Evolutionary conservation across 1,140 invertebrate genomes (phyloP).

Genomic region (Oryctes rhinoceros): DNA sequence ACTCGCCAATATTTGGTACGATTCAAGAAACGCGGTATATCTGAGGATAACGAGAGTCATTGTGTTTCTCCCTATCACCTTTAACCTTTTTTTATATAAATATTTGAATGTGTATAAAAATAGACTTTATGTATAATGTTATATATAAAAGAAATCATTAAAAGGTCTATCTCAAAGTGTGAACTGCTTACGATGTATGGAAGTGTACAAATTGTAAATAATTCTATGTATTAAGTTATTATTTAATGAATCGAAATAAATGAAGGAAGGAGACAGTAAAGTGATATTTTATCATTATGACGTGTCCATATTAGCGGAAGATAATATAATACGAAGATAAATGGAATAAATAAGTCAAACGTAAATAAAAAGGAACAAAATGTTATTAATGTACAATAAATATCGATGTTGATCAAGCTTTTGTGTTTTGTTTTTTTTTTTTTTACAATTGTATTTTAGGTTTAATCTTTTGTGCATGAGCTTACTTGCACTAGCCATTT

Average conservation of each 20-base stretch:
- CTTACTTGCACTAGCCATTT: too few species aligned
- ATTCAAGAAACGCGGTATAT: neutral
- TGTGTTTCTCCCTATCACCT: neutral
- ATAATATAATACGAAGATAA: neutral
- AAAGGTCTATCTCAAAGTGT: too few species aligned
- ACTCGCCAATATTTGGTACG: neutral
- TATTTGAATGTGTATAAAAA: slow-evolving; percentile 21
- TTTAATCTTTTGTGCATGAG: too few species aligned
- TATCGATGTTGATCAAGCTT: slow-evolving; percentile 8
- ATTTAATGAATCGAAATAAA: neutral
- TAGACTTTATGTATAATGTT: neutral
- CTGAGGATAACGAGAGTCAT: neutral
- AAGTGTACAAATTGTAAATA: slow-evolving; percentile 11
- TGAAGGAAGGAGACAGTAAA: neutral
- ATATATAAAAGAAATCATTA: neutral
- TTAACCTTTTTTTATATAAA: slow-evolving; percentile 9
- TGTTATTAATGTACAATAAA: slow-evolving; percentile 25
- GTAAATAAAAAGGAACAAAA: neutral
- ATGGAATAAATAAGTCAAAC: slow-evolving; percentile 9
- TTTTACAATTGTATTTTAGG: too few species aligned
- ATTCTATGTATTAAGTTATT: slow-evolving; percentile 15
- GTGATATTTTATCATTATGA: slow-evolving; percentile 9
- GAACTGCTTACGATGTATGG: too few species aligned
- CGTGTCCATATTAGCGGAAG: slow-evolving; percentile 6
- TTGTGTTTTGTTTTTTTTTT: neutral